These are phyloP conservation scores for Bombycilla garrulus DNA, from an alignment of 2,113 vertebrate species.

Conservation along the genomic window DNA sequence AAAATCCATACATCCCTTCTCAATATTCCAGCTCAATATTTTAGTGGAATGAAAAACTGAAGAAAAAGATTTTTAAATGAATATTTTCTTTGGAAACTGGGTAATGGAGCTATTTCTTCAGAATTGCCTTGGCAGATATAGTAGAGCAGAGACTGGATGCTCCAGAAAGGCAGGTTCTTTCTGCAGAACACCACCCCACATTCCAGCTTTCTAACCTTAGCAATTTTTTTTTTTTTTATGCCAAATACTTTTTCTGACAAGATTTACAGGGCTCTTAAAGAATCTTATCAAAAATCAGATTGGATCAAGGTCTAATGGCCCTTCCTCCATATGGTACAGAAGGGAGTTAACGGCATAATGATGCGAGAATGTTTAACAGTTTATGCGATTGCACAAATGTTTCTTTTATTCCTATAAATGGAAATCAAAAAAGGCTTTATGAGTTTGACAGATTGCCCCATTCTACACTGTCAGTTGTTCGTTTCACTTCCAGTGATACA, in stretches of 20 bases:
- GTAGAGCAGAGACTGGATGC: neutral
- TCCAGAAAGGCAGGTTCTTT: neutral
- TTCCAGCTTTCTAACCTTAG: slow-evolving; percentile 11
- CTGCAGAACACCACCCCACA: neutral
- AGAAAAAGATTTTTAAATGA: neutral
- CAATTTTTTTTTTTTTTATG: neutral
- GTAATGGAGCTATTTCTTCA: neutral
- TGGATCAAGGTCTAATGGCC: neutral
- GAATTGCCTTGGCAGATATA: neutral
- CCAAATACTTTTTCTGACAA: slow-evolving; percentile 15
- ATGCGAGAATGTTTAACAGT: neutral
- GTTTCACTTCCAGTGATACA: neutral
- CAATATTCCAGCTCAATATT: neutral
- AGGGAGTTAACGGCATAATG: neutral
- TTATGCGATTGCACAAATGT: neutral
- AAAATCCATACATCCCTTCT: neutral
- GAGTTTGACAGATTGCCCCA: neutral
- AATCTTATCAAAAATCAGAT: neutral
- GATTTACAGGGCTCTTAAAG: neutral
- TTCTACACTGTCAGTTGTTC: neutral
- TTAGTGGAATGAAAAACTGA: neutral
- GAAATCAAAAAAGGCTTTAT: neutral
- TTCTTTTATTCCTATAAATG: slow-evolving; percentile 30
- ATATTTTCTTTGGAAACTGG: neutral
- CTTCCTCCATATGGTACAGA: slow-evolving; percentile 13